Percentiles rank a stretch among this genome's conserved stretches.
phyloP scores from a whole-genome alignment of 2,797 vertebrate genomes.

The Acipenser ruthenus region DNA sequence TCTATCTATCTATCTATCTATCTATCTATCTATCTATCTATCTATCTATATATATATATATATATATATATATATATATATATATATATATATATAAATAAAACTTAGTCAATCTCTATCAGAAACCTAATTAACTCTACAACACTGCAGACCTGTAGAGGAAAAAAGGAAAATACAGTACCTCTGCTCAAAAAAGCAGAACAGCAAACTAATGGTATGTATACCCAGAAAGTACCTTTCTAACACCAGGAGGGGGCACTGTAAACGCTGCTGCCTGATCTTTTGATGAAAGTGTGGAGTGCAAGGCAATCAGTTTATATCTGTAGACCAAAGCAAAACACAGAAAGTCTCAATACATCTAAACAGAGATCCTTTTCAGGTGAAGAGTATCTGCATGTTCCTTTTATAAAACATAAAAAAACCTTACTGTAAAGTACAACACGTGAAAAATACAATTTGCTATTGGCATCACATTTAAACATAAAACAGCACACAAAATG shows the following conservation, averaged over 20 bases:
- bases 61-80: too few relatives aligned
- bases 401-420: constrained; percentile 23
- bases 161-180: constrained; percentile 18
- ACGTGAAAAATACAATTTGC: too few relatives aligned
- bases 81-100: too few relatives aligned
- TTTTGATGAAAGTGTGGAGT: constrained; percentile 89
- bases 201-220: too few relatives aligned
- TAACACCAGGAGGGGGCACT: constrained; percentile 75
- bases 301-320: constrained; percentile 82
- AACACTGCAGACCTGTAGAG: too few relatives aligned
- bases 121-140: too few relatives aligned
- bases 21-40: too few relatives aligned
- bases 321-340: constrained; percentile 50
- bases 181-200: too few relatives aligned
- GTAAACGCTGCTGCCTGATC: constrained; percentile 89
- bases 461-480: not conserved
- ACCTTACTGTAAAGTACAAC: not conserved
- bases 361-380: not conserved
- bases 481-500: not conserved
- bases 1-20: too few relatives aligned
- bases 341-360: constrained; percentile 12
- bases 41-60: too few relatives aligned
- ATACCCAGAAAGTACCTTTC: constrained; percentile 69
- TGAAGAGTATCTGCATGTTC: constrained; percentile 34
- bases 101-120: too few relatives aligned